These are phyloP conservation scores for Diploscapter pachys DNA, from an alignment of 1,140 invertebrate genomes.

Conservation along the genomic window DNA sequence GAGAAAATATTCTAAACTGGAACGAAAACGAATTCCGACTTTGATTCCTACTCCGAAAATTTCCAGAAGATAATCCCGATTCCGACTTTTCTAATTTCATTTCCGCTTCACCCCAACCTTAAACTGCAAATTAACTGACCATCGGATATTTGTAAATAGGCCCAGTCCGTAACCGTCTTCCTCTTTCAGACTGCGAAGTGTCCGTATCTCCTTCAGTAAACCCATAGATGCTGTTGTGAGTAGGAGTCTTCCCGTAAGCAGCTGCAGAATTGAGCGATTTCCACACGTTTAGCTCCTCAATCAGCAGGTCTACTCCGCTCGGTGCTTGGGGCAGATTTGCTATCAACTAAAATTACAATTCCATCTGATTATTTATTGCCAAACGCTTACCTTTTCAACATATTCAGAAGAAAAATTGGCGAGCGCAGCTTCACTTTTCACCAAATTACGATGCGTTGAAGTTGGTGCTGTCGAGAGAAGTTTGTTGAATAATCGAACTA, in stretches of 20 bases:
- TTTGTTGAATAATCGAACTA: slow-evolving; percentile 42
- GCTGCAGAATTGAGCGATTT: slow-evolving; percentile 15
- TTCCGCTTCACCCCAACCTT: no score
- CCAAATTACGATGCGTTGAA: slow-evolving; percentile 25
- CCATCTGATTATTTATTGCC: slow-evolving; percentile 2
- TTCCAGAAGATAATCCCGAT: no score
- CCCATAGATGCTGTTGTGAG: slow-evolving; percentile 14
- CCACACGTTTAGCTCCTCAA: slow-evolving; percentile 38
- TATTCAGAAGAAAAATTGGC: slow-evolving; percentile 39
- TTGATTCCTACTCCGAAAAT: no score
- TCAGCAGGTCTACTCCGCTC: slow-evolving; percentile 35
- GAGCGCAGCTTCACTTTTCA: slow-evolving; percentile 36
- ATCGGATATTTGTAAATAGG: slow-evolving; percentile 23
- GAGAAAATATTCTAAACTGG: no score
- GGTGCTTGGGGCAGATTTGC: neutral
- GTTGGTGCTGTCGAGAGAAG: slow-evolving; percentile 36
- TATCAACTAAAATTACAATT: slow-evolving; percentile 1
- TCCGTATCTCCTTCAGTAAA: slow-evolving; percentile 18
- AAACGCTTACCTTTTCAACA: slow-evolving; percentile 38
- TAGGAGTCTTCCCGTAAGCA: slow-evolving; percentile 1
- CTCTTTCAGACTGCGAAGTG: slow-evolving; percentile 23
- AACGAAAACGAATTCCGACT: no score
- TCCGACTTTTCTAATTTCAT: no score
- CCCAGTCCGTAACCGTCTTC: slow-evolving; percentile 2
- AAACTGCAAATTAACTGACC: neutral